These are phyloP conservation scores for Thalassarche chlororhynchos DNA, from an alignment of 2,113 vertebrate genomes.

Conservation along the genomic window DNA sequence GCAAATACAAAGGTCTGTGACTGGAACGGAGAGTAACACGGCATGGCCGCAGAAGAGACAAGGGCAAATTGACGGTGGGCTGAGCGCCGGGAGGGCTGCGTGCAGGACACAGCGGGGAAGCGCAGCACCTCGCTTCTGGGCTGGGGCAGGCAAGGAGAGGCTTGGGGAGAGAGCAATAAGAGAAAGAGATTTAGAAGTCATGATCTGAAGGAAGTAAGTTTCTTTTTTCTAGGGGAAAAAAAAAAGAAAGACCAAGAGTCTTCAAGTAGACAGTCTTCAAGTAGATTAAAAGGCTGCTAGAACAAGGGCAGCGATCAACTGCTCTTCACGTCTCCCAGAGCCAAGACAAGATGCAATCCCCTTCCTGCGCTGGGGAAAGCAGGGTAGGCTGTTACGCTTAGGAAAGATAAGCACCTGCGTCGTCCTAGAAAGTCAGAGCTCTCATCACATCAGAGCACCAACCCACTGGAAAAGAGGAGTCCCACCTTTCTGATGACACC, in stretches of 20 bases:
- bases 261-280: neutral
- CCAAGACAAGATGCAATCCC: neutral
- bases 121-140: neutral
- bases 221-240: neutral
- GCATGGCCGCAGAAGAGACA: accelerated
- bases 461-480: neutral
- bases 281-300: neutral
- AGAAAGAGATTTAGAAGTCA: neutral
- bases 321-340: neutral
- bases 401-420: neutral
- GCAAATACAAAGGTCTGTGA: neutral
- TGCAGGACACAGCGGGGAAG: neutral
- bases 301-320: neutral
- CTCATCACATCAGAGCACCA: neutral
- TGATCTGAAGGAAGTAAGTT: neutral
- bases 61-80: neutral
- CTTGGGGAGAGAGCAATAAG: neutral
- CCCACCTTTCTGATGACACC: neutral
- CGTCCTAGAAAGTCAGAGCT: neutral
- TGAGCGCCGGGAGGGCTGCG: too few relatives aligned
- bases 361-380: neutral
- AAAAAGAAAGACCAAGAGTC: neutral
- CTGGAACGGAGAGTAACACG: neutral
- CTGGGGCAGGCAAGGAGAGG: neutral
- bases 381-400: neutral